These are phyloP conservation scores for Drosophila borealis DNA, from an alignment of 2,888 invertebrate species.

Conservation along the genomic window DNA sequence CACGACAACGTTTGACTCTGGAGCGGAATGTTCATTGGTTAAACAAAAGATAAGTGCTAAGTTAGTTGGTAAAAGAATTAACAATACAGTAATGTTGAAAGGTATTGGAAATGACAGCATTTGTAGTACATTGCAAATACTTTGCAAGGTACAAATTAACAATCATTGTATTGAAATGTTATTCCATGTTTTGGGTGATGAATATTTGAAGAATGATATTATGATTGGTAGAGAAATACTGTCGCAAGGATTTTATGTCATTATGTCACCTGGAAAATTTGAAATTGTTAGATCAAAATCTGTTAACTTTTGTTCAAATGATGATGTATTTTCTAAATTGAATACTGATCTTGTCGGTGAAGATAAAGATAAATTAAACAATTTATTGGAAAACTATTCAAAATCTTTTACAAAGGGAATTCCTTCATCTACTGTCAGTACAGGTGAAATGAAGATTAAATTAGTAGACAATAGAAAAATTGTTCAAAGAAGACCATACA, in stretches of 20 bases:
- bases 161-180: neutral
- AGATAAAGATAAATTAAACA: neutral
- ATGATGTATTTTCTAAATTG: neutral
- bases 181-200: neutral
- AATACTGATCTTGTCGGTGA: neutral
- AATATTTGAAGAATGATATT: neutral
- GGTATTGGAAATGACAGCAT: constrained; percentile 16
- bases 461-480: neutral
- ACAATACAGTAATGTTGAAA: constrained; percentile 31
- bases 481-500: neutral
- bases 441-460: neutral
- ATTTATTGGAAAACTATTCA: too few species aligned
- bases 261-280: neutral
- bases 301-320: neutral
- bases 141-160: too few species aligned
- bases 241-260: neutral
- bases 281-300: neutral
- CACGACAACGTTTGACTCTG: constrained; percentile 1
- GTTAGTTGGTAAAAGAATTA: constrained; percentile 29
- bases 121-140: too few species aligned
- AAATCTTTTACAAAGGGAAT: too few species aligned
- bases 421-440: neutral
- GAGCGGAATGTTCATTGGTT: constrained; percentile 21
- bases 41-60: constrained; percentile 34
- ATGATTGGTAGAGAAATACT: constrained; percentile 1